These are phyloP conservation scores for Copidosoma floridanum DNA, from an alignment of 1,140 invertebrate genomes.

Conservation along the genomic window DNA sequence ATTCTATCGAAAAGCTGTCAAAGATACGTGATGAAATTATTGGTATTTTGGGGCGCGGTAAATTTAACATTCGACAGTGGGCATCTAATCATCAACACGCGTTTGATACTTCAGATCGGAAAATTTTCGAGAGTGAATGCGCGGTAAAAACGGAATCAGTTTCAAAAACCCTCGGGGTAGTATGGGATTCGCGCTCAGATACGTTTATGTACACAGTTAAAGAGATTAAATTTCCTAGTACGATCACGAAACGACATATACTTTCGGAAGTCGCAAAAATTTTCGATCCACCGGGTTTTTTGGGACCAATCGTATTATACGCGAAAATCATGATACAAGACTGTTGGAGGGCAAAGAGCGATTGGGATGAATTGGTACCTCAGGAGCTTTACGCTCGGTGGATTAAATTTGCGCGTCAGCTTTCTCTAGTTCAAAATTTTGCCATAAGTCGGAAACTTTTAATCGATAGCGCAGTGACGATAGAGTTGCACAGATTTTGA, in stretches of 20 bases:
- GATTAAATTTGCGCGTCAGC: neutral
- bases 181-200: conserved; percentile 21
- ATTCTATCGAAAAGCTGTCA: too few relatives aligned
- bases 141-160: conserved; percentile 1
- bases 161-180: conserved; percentile 29
- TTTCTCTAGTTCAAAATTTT: neutral
- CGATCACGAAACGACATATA: neutral
- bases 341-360: neutral
- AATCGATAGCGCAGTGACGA: neutral
- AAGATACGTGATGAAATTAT: too few relatives aligned
- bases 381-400: neutral
- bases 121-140: neutral
- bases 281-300: neutral
- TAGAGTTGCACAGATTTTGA: conserved; percentile 4
- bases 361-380: conserved; percentile 12
- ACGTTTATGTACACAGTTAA: conserved; percentile 12
- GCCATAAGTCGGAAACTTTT: neutral
- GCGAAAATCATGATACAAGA: neutral
- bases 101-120: neutral
- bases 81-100: conserved; percentile 36
- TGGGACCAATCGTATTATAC: neutral
- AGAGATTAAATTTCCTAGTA: neutral
- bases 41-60: too few relatives aligned
- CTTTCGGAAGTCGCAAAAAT: neutral
- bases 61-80: conserved; percentile 47